phyloP scores from a whole-genome alignment of 2,113 vertebrate species.

The Stercorarius parasiticus region DNA sequence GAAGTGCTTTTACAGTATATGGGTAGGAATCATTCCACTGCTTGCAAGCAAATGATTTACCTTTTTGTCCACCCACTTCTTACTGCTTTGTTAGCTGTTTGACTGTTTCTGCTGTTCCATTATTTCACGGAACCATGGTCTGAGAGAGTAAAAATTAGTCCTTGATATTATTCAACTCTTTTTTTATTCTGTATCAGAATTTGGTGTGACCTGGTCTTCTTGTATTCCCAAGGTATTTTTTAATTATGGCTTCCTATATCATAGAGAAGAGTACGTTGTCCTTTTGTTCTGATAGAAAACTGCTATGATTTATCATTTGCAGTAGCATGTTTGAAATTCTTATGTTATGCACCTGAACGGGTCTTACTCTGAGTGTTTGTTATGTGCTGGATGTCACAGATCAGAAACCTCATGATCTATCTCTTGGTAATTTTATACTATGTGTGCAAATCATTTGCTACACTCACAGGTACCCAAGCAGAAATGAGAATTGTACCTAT shows the following conservation, averaged over 20 bases:
- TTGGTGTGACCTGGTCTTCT: background rate
- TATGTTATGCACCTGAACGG: background rate
- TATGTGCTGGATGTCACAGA: background rate
- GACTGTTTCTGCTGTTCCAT: background rate
- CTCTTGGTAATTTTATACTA: background rate
- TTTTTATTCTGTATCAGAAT: background rate
- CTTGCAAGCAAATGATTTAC: background rate
- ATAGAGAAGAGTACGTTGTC: rapidly evolving
- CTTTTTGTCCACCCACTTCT: background rate
- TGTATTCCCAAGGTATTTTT: background rate
- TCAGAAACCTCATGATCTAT: background rate
- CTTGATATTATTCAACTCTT: background rate
- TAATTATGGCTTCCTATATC: background rate
- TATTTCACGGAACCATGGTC: background rate
- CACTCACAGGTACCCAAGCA: background rate
- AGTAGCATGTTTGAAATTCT: background rate
- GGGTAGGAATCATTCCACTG: background rate
- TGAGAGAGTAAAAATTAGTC: background rate
- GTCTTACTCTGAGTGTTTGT: background rate
- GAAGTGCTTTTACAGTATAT: background rate
- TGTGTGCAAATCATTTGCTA: background rate
- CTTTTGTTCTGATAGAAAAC: background rate
- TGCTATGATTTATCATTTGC: background rate
- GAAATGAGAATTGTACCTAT: background rate
- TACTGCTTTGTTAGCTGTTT: background rate